Percentiles rank a stretch among this genome's conserved stretches.
These are phyloP conservation scores for Ivindomyrus marchei DNA, from an alignment of 2,113 vertebrate species.

Conservation along the genomic window DNA sequence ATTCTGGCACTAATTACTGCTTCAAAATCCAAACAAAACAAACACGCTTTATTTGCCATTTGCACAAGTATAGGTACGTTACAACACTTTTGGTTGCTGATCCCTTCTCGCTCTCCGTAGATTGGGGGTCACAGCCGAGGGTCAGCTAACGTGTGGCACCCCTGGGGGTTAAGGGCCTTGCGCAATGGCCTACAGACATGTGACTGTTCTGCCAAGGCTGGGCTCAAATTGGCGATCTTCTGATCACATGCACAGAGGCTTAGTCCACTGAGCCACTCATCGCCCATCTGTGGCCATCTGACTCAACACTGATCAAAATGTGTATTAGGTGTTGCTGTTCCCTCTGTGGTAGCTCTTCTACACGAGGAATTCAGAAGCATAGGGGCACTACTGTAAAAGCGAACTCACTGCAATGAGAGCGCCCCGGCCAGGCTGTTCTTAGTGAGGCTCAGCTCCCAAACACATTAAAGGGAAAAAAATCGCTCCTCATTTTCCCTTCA, in stretches of 20 bases:
- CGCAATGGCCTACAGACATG: too few relatives aligned
- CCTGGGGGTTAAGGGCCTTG: too few relatives aligned
- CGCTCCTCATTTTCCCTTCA: conserved; percentile 67
- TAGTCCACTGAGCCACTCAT: too few relatives aligned
- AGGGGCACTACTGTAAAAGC: conserved; percentile 2
- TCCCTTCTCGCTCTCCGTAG: too few relatives aligned
- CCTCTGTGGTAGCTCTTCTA: background rate
- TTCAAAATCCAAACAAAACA: conserved; percentile 9
- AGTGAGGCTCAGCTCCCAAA: background rate
- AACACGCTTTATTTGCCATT: too few relatives aligned
- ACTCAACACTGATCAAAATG: background rate
- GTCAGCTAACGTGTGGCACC: too few relatives aligned
- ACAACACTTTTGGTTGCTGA: too few relatives aligned
- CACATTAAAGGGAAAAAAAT: conserved; percentile 1
- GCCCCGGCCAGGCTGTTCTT: background rate
- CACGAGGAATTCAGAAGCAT: background rate
- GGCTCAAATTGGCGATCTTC: too few relatives aligned
- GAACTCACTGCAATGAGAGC: background rate
- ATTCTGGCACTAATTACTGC: conserved; percentile 31
- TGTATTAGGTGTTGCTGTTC: background rate
- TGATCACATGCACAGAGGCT: too few relatives aligned
- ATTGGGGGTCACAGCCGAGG: too few relatives aligned
- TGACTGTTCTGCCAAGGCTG: too few relatives aligned
- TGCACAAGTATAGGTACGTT: too few relatives aligned
- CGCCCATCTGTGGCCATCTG: background rate